A percentile compares a stretch with the other conserved stretches of the same genome.
Conservation (phyloP, 2,113 vertebrate genomes). For the Atlantisia rogersi region DNA sequence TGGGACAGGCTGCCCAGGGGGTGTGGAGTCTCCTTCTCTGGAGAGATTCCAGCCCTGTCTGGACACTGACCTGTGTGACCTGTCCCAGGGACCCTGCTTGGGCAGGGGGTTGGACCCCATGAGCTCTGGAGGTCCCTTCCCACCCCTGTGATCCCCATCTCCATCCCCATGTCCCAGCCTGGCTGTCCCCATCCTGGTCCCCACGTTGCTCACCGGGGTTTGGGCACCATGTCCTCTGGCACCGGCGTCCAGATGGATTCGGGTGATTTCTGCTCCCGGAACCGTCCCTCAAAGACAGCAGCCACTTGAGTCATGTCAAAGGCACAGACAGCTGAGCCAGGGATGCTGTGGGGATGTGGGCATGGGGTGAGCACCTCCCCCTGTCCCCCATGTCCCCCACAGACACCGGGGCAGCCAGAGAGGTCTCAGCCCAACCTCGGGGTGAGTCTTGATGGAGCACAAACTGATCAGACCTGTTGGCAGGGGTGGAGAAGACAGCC, state of each 20-base stretch:
- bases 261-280: slow-evolving; percentile 94
- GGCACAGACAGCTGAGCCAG: slow-evolving; percentile 92
- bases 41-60: too few relatives aligned
- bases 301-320: slow-evolving; percentile 96
- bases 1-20: too few relatives aligned
- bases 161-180: neutral
- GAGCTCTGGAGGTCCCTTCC: too few relatives aligned
- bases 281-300: slow-evolving; percentile 89
- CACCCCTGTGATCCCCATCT: too few relatives aligned
- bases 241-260: slow-evolving; percentile 97
- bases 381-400: fast-evolving
- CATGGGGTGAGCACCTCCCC: neutral
- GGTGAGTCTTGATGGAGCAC: neutral
- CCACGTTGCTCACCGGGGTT: slow-evolving; percentile 82
- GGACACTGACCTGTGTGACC: too few relatives aligned
- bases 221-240: slow-evolving; percentile 90
- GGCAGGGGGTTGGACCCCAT: too few relatives aligned
- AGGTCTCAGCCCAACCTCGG: neutral
- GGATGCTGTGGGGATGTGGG: slow-evolving; percentile 78
- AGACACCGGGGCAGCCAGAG: fast-evolving
- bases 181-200: neutral
- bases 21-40: too few relatives aligned
- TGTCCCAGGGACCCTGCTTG: too few relatives aligned
- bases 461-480: slow-evolving; percentile 85
- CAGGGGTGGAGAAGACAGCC: slow-evolving; percentile 91